A percentile compares a stretch with the other conserved stretches of the same genome.
phyloP scores from a whole-genome alignment of 2,797 vertebrate genomes.

The Xenops minutus region DNA sequence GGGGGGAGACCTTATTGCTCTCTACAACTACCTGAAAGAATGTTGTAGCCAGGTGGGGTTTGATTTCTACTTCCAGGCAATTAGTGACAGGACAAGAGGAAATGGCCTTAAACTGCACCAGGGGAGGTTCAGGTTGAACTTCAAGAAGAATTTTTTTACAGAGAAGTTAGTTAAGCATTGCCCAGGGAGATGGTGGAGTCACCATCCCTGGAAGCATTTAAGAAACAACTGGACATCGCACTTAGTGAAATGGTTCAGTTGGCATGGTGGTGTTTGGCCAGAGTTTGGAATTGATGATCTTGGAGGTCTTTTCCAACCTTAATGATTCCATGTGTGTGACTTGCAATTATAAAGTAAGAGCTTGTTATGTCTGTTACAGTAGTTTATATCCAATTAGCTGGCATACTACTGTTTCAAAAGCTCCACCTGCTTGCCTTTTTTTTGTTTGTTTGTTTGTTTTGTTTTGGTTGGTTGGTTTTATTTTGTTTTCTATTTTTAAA shows the following conservation, averaged over 20 bases:
- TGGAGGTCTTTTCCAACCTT: neutral
- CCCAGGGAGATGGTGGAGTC: neutral
- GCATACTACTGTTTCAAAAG: neutral
- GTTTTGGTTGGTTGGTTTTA: no score
- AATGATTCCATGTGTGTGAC: neutral
- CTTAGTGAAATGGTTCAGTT: neutral
- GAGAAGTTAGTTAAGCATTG: neutral
- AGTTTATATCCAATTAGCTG: neutral
- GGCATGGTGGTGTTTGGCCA: neutral
- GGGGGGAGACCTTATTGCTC: neutral
- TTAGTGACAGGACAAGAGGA: neutral
- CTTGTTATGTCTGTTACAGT: neutral
- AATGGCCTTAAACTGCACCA: neutral
- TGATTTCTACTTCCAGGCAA: neutral
- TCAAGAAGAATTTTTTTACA: neutral
- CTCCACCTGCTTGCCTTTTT: neutral
- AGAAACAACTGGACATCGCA: neutral
- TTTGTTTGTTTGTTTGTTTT: no score
- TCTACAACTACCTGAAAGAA: neutral
- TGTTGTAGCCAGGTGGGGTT: accelerated
- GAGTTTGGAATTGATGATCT: neutral
- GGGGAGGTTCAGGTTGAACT: neutral
- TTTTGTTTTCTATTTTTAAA: neutral
- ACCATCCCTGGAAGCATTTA: neutral
- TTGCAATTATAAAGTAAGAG: neutral